Percentiles rank a stretch among this genome's conserved stretches.
phyloP scores from a whole-genome alignment of 2,797 vertebrate genomes.

The Oceanodroma leucorhoa region DNA sequence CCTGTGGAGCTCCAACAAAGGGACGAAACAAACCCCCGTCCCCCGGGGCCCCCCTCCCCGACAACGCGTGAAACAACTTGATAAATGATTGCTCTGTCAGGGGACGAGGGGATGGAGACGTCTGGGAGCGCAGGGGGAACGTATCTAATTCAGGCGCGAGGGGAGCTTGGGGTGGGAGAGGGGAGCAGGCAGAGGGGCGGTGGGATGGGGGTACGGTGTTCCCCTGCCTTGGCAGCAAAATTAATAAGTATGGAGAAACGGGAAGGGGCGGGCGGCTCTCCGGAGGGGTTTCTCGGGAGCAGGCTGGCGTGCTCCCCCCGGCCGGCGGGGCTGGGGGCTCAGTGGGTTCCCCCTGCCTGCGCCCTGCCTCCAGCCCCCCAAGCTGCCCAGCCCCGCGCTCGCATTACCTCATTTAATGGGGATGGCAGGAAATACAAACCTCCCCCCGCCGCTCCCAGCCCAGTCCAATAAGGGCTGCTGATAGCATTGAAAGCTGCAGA shows the following conservation, averaged over 20 bases:
- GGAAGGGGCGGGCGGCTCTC: neutral
- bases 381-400: neutral
- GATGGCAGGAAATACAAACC: constrained; percentile 52
- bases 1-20: constrained; percentile 92
- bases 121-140: constrained; percentile 72
- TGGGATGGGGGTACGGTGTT: neutral
- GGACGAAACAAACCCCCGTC: constrained; percentile 84
- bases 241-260: accelerated
- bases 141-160: constrained; percentile 67
- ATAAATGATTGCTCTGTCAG: constrained; percentile 92
- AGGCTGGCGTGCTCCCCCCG: accelerated
- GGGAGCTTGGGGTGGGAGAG: constrained; percentile 25
- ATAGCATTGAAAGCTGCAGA: constrained; percentile 46
- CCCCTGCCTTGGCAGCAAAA: neutral
- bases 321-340: neutral
- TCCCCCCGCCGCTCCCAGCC: neutral
- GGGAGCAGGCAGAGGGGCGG: neutral
- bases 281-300: neutral
- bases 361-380: constrained; percentile 10
- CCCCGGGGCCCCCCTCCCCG: constrained; percentile 78
- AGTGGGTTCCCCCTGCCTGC: neutral
- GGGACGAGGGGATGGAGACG: constrained; percentile 83
- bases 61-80: constrained; percentile 90
- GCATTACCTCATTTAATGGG: constrained; percentile 27
- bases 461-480: neutral